Evolutionary conservation across 2,888 invertebrate genomes (phyloP), one percentile per base, ranked within the genome.

Genomic region (Cacoxenus indagator): DNA sequence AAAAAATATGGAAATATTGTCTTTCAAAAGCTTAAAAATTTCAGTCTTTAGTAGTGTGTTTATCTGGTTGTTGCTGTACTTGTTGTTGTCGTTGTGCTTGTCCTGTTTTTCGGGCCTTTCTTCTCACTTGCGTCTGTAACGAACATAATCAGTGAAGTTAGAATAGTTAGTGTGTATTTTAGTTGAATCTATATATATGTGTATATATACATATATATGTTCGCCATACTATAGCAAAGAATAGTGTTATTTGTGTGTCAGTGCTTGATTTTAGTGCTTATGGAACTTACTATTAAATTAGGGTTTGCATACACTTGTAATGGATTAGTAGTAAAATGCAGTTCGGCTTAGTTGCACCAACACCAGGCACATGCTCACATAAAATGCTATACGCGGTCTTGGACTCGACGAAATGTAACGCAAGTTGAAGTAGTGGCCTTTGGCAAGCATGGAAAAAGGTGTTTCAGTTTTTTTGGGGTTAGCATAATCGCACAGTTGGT

Each of bases 21-120:
- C 88, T 81, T 84, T 87, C 84, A 87, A 88, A 87, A 88, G 87
- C 87, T 87, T 87, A 87, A 88, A 86, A 87, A 87, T 84, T 85
- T 88, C 88, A 88, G 88, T 88, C 88, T 88, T 88, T 87, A 87
- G 84, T 87, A 84, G 81, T 78, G 67, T 71, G 67, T 66, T 68
- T n/a, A 43, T 37, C 26, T 62, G 62, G 31, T 51, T 64, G 26
- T 62, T 54, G 22, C 29, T 17, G 5, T 11, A 29, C 51, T 55
- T 48, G 61, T 37, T 51, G 27, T 61, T 62, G 68, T 64, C 68
- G 67, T 29, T 73, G 37, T 45, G 70, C 11, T 45, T 48, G 62
- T 65, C 37, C 22, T 51, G 24, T 22, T 51, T 51, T 51, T 54
- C n/a, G 26, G 22, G 54, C 54, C 26, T 22, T 54, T n/a, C 57